These are phyloP conservation scores for Phrynosoma blainvillii DNA, from an alignment of 2,113 vertebrate genomes.

Conservation along the genomic window DNA sequence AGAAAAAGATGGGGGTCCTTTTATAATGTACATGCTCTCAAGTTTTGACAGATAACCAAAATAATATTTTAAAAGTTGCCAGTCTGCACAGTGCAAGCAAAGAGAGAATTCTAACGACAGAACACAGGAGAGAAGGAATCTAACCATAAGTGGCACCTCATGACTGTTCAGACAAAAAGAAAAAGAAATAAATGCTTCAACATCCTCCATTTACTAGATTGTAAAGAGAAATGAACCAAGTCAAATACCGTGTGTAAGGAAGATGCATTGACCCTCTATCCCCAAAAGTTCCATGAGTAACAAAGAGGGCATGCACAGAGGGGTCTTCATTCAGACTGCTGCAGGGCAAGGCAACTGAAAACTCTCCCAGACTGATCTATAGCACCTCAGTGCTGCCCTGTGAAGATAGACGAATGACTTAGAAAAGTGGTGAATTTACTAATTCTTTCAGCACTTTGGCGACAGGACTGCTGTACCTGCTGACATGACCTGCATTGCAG, in stretches of 20 bases:
- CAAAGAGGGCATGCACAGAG: background rate
- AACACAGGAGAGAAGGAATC: background rate
- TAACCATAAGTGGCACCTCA: background rate
- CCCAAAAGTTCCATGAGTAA: constrained; percentile 1
- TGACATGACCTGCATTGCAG: background rate
- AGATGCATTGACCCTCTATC: background rate
- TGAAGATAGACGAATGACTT: background rate
- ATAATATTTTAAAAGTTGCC: too few relatives aligned
- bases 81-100: background rate
- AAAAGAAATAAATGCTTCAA: constrained; percentile 30
- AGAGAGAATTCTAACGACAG: background rate
- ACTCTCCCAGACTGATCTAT: background rate
- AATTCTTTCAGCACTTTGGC: constrained; percentile 20
- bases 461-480: constrained; percentile 14
- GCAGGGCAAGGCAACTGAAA: background rate
- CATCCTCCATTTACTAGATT: background rate
- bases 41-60: background rate
- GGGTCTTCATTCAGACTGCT: constrained; percentile 10
- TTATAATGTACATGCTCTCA: background rate
- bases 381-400: background rate
- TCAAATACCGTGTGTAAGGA: background rate
- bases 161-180: constrained; percentile 14
- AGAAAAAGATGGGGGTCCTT: background rate
- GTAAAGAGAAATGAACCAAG: background rate
- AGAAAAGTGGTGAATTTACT: background rate